Evolutionary conservation across 2,888 invertebrate genomes (phyloP), one percentile per base, ranked within the genome.

Genomic region (Parnassius glacialis): DNA sequence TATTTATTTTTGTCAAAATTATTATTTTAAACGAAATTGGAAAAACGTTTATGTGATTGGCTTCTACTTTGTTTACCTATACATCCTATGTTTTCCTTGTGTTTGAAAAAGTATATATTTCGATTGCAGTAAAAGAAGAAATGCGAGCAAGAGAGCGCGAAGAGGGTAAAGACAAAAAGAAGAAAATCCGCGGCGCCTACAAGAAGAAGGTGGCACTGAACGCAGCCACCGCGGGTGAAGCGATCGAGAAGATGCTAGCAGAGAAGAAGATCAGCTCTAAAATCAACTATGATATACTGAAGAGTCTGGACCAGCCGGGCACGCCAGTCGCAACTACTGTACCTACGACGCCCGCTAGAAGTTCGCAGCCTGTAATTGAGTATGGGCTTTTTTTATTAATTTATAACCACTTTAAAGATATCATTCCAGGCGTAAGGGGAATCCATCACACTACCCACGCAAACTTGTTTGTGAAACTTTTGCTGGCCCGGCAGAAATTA

Each of bases 281-380:
- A 92, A 98, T 99, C 61, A 99, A 99, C 87, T 99, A 99, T 78
- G 99, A 99, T 72, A 98, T 99, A 48, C 87, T 99, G 64, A 96
- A 96, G 83, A 96, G 95, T 71, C 88, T 98, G 61, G 95, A 94
- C 69, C 83, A 83, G 43, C 82, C 85, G 0, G 86, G 82, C 0
- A 84, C 83, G 0, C 59, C 58, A 1, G 25, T 58, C 2, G 74
- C 78, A 10, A 67, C 64, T 1, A 53, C 64, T 13, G 50, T 41
- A 3, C 45, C 52, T 0, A n/a, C 57, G 10, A 52, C 60, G 47
- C 57, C 61, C 10, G 13, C 20, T 1, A 54, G 41, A 10, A 57
- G 41, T 9, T 13, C 13, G 13, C 64, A 67, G 11, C 63, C 64
- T 34, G 44, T 59, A 3, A 72, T 75, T 16, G 74, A 73, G 75